Base-by-base conservation (phyloP, 2,797 vertebrate genomes). In the Philypnodon macrostomus region DNA sequence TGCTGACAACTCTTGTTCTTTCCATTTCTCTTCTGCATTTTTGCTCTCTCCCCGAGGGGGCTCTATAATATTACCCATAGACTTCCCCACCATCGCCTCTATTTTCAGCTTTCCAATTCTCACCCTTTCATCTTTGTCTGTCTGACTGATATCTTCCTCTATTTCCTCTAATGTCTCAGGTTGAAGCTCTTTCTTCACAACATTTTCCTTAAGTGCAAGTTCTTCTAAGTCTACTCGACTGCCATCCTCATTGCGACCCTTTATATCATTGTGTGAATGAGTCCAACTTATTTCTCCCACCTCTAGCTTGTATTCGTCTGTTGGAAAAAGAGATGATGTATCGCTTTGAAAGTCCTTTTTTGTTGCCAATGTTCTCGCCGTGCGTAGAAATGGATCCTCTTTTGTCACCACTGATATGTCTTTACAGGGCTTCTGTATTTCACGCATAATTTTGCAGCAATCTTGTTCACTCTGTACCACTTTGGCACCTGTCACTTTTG, bases 1-100 rank as follows among this genome's bases (percentile, higher is more conserved):
- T 67, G 32, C 71, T 70, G 80, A 73, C 65, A 64, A 55, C 56
- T 79, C 70, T 60, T 32, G 68, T 46, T 70, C 70, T 50, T 78
- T 60, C 63, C 66, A 46, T 70, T 61, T 61, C 24, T 46, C 33
- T 1, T 19, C 26, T 15, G 51, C 49, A 7, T 69, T 61, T 61
- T 71, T 30, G 17, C 65, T 60, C 66, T 77, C 52, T 41, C 55
- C 53, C 56, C 7, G 47, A 67, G 58, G 56, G 56, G 53, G 52
- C 51, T 73, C 74, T 18, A 17, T n/a, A n/a, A n/a, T 47, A 46
- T 76, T 71, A 60, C 61, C 67, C 42, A 48, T 71, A 67, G 50
- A 47, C 58, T 79, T 70, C 63, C 39, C 51, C 14, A 4, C 49
- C 14, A 4, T 40, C 53, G 47, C 67, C 53, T 79, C 78, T 70